Percentiles rank a stretch among this genome's conserved stretches.
These are phyloP conservation scores for Holothuria glaberrima DNA, from an alignment of 35 echinoderm and acorn worm species.

Conservation along the genomic window DNA sequence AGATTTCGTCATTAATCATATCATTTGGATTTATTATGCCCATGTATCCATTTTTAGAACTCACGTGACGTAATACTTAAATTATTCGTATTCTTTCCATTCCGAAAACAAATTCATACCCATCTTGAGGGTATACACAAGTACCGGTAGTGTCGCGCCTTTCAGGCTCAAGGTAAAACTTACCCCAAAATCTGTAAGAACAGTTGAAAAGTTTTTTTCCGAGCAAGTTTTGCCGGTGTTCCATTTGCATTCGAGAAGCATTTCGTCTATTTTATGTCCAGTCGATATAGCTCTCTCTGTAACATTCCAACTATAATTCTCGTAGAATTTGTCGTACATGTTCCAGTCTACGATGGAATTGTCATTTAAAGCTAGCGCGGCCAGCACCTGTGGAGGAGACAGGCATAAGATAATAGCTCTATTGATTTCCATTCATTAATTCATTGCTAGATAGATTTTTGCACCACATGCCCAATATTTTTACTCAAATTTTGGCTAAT, in stretches of 20 bases:
- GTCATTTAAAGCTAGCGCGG: constrained; percentile 37
- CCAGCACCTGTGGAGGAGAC: constrained; percentile 3
- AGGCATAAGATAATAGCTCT: background rate
- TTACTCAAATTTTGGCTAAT: background rate
- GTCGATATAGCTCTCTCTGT: constrained; percentile 30
- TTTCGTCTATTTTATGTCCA: constrained; percentile 39
- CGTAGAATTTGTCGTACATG: constrained; percentile 37
- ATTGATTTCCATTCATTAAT: no score
- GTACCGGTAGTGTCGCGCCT: no score
- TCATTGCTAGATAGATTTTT: no score
- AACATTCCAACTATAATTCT: constrained; percentile 20
- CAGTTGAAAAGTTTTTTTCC: constrained; percentile 18
- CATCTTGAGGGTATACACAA: no score
- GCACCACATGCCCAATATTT: background rate
- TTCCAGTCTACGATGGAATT: constrained; percentile 46
- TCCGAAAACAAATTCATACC: no score
- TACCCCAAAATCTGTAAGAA: constrained; percentile 54
- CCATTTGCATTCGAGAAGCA: constrained; percentile 46
- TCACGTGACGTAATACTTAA: no score
- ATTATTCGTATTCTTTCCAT: no score
- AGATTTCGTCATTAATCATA: no score
- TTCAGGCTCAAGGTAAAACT: no score
- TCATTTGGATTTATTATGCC: no score
- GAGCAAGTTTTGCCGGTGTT: constrained; percentile 16
- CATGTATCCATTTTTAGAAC: no score